Conservation (phyloP, 1,140 invertebrate genomes). For the Cydia pomonella region DNA sequence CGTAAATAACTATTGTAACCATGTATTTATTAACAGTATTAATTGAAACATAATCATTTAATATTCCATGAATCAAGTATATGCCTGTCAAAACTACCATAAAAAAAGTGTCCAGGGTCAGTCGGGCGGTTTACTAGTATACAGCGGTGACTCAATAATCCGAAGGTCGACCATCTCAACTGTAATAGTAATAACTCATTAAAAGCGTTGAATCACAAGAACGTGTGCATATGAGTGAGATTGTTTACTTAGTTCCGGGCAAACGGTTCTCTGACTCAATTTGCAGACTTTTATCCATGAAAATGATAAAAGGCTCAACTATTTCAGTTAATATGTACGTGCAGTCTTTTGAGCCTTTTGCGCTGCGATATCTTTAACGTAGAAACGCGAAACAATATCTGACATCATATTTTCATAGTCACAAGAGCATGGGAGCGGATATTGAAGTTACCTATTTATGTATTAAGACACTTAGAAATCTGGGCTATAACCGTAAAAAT, state of each 20-base stretch:
- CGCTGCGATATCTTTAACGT: background rate
- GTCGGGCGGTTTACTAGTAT: background rate
- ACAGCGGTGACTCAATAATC: constrained; percentile 1
- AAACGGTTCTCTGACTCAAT: background rate
- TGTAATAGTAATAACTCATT: background rate
- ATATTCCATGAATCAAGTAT: background rate
- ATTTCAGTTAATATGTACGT: background rate
- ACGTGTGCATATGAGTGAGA: background rate
- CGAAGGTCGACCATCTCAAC: background rate
- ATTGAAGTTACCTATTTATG: too few species aligned
- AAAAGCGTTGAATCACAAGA: background rate
- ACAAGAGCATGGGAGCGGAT: too few species aligned
- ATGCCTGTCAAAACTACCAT: constrained; percentile 4
- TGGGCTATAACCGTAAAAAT: too few species aligned
- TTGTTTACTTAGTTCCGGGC: background rate
- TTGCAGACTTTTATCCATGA: background rate
- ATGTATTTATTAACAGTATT: too few species aligned
- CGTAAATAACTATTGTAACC: too few species aligned
- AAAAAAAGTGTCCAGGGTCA: background rate
- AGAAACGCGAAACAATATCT: too few species aligned
- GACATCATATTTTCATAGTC: too few species aligned
- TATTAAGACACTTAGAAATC: too few species aligned
- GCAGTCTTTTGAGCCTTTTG: background rate
- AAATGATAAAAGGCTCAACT: background rate
- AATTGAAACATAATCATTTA: too few species aligned